Evolutionary conservation across 2,888 invertebrate genomes (phyloP).

Genomic region (Diarsia rubi): DNA sequence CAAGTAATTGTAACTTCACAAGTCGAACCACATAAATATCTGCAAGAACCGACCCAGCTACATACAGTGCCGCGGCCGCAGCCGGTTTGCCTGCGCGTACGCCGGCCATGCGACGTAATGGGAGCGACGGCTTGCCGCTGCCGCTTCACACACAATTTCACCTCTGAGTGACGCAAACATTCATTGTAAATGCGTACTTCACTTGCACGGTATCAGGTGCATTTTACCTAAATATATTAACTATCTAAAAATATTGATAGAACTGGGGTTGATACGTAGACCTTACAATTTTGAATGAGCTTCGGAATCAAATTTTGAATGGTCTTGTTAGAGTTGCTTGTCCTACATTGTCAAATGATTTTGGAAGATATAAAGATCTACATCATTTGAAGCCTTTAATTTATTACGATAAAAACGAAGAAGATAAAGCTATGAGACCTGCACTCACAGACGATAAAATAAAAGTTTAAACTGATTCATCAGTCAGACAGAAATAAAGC

Average conservation of each 20-base stretch:
- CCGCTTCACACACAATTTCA: slow-evolving; percentile 91
- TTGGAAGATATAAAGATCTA: too few species aligned
- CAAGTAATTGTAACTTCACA: not conserved
- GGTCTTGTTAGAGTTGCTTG: not conserved
- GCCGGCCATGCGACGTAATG: slow-evolving; percentile 88
- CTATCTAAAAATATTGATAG: slow-evolving; percentile 13
- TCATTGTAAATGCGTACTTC: slow-evolving; percentile 86
- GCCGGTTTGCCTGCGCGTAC: slow-evolving; percentile 87
- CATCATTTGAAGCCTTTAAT: not conserved
- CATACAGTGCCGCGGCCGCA: slow-evolving; percentile 76
- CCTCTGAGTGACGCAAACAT: slow-evolving; percentile 90
- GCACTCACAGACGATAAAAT: not conserved
- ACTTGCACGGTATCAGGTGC: slow-evolving; percentile 81
- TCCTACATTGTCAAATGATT: slow-evolving; percentile 1
- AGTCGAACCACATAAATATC: slow-evolving; percentile 1
- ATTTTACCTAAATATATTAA: slow-evolving; percentile 67
- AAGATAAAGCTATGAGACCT: not conserved
- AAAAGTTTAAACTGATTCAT: slow-evolving; percentile 19
- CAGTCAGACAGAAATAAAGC: slow-evolving; percentile 22
- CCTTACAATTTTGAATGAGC: too few species aligned
- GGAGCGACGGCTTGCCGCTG: slow-evolving; percentile 90
- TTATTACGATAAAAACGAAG: not conserved
- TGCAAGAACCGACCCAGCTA: slow-evolving; percentile 62
- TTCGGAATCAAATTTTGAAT: not conserved
- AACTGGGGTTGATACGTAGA: not conserved